A percentile compares a stretch with the other conserved stretches of the same genome.
These are phyloP conservation scores for Mesoclemmys tuberculata DNA, from an alignment of 2,113 vertebrate species.

Conservation along the genomic window DNA sequence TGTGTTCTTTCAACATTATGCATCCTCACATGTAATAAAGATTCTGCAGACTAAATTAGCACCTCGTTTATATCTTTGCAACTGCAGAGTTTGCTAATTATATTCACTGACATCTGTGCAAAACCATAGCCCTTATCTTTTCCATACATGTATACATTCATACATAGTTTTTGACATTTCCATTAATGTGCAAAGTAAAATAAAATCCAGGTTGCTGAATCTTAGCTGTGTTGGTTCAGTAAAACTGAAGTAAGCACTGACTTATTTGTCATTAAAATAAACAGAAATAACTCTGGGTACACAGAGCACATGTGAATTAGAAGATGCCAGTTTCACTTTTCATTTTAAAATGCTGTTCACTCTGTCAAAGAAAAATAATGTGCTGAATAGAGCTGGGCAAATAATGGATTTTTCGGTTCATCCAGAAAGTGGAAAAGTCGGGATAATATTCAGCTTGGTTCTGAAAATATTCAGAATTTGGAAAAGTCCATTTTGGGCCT, in stretches of 20 bases:
- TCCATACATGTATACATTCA: not conserved
- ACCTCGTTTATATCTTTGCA: not conserved
- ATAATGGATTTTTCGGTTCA: not conserved
- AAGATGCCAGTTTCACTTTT: not conserved
- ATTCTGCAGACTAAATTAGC: not conserved
- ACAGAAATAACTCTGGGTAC: not conserved
- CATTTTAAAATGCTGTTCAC: not conserved
- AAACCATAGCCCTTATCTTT: not conserved
- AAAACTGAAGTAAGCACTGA: not conserved
- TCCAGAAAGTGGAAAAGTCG: not conserved
- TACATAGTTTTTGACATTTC: not conserved
- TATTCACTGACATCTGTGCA: not conserved
- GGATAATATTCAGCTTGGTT: not conserved
- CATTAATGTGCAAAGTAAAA: not conserved
- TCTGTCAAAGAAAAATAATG: not conserved
- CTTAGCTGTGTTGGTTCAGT: not conserved
- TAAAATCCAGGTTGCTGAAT: not conserved
- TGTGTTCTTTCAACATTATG: not conserved
- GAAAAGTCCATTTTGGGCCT: not conserved
- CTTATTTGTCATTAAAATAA: not conserved
- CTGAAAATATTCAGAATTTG: not conserved
- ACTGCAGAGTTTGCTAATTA: not conserved
- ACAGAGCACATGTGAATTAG: not conserved
- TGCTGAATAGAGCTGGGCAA: not conserved
- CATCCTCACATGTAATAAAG: not conserved